Evolutionary conservation across 2,113 vertebrate genomes (phyloP), one percentile per base, ranked within the genome.

Genomic region (Leptobrachium leishanense): DNA sequence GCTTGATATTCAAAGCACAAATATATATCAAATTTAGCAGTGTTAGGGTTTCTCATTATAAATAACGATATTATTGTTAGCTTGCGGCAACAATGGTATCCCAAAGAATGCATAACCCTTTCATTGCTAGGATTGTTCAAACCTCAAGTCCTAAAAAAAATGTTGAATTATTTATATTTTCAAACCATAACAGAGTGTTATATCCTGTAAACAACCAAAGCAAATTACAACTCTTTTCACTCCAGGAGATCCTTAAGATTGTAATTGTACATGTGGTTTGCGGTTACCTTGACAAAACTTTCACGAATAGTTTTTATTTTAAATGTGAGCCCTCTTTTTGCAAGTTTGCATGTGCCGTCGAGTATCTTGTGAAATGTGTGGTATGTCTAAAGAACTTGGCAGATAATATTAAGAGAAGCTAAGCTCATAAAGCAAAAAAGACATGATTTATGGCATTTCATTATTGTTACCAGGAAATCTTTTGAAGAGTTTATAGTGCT

Each of bases 191-290:
- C 65, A 59, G 76, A 50, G 59, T 63, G 54, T 77, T 77, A 76
- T 57, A 63, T 77, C 76, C 67, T 77, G 76, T 70, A 77, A 77
- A 77, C 67, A 70, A 70, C 76, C 76, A 70, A 77, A 63, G 76
- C 76, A 70, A 69, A 77, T 77, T 69, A 77, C 20, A 70, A 63
- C 66, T 43, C n/a, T 77, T 54, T 77, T 62, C 59, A 62, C 57
- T 77, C 67, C 76, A 69, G 75, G 40, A 69, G 75, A 68, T 76
- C 66, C 57, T 77, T 66, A 55, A 77, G 20, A 70, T 44, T 62
- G 39, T 70, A 50, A 57, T 63, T 31, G 42, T 63, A 46, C 41
- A 59, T 70, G 67, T 70, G 76, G 76, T 77, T 77, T 77, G 76
- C 50, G 76, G 76, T 63, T 77, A 77, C 67, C 76, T 77, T 77